phyloP scores from a whole-genome alignment of 1,140 invertebrate species.

The Pogonomyrmex barbatus region DNA sequence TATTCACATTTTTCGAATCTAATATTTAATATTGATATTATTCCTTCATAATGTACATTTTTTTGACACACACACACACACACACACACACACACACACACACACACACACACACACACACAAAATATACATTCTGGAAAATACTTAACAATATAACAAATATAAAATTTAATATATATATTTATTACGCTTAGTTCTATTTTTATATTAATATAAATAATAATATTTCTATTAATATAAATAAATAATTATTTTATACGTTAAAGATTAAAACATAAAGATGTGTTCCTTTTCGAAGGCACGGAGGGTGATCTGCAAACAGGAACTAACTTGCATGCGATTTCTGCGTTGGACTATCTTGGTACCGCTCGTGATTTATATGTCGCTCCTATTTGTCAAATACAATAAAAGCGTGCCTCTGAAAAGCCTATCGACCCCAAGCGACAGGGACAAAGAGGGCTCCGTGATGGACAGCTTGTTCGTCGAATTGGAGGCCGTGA shows the following conservation, averaged over 20 bases:
- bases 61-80: too few species aligned
- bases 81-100: too few species aligned
- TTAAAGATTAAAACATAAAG: not conserved
- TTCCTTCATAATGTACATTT: not conserved
- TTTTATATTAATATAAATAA: not conserved
- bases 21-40: not conserved
- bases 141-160: too few species aligned
- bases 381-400: constrained; percentile 79
- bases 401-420: constrained; percentile 78
- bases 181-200: not conserved
- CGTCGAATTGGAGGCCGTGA: constrained; percentile 76
- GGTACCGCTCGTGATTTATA: constrained; percentile 80
- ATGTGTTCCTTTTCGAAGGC: constrained; percentile 17
- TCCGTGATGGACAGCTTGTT: constrained; percentile 76
- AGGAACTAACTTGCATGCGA: constrained; percentile 64
- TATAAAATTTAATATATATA: not conserved
- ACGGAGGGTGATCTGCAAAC: constrained; percentile 50
- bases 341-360: constrained; percentile 81
- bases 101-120: too few species aligned
- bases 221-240: not conserved
- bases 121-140: too few species aligned
- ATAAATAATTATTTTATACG: not conserved
- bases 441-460: constrained; percentile 60
- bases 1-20: not conserved
- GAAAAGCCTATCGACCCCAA: constrained; percentile 65